These are phyloP conservation scores for Xylophagus ater DNA, from an alignment of 2,888 invertebrate genomes.

Conservation along the genomic window DNA sequence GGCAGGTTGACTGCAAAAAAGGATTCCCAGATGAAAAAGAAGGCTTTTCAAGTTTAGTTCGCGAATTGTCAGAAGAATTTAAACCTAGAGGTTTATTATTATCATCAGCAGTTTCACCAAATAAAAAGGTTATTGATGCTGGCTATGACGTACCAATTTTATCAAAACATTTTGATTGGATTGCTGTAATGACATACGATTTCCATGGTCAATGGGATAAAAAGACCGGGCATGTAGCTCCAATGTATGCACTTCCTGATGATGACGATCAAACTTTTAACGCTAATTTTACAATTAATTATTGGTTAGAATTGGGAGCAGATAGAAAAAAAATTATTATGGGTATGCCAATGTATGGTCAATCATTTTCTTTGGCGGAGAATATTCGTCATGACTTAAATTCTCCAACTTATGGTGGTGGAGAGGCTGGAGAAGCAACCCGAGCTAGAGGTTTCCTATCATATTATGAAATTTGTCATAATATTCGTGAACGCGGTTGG, in stretches of 20 bases:
- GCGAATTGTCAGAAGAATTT: constrained; percentile 62
- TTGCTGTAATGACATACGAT: constrained; percentile 84
- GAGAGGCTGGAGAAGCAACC: constrained; percentile 80
- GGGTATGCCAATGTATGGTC: constrained; percentile 84
- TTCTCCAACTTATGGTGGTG: constrained; percentile 71
- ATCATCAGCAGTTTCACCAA: constrained; percentile 78
- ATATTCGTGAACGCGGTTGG: constrained; percentile 65
- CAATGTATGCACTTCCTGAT: constrained; percentile 67
- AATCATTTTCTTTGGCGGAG: constrained; percentile 72
- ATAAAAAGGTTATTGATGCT: constrained; percentile 68
- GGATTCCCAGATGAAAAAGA: constrained; percentile 71
- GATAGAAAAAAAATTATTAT: constrained; percentile 65
- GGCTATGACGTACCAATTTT: constrained; percentile 72
- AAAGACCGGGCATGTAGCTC: constrained; percentile 80
- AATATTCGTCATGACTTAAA: constrained; percentile 54
- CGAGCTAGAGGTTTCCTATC: constrained; percentile 77
- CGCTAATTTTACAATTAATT: constrained; percentile 75
- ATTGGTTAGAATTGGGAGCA: constrained; percentile 77
- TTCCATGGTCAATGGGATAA: constrained; percentile 90
- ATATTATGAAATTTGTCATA: constrained; percentile 83
- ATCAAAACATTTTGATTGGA: constrained; percentile 75
- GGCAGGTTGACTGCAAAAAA: constrained; percentile 78
- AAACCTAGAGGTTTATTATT: constrained; percentile 58
- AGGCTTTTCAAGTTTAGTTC: constrained; percentile 63
- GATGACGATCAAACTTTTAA: constrained; percentile 68